Evolutionary conservation across 30 jellyfish, hydroid and myxozoan species (phyloP).

Genomic region (Calvadosia cruxmelitensis): DNA sequence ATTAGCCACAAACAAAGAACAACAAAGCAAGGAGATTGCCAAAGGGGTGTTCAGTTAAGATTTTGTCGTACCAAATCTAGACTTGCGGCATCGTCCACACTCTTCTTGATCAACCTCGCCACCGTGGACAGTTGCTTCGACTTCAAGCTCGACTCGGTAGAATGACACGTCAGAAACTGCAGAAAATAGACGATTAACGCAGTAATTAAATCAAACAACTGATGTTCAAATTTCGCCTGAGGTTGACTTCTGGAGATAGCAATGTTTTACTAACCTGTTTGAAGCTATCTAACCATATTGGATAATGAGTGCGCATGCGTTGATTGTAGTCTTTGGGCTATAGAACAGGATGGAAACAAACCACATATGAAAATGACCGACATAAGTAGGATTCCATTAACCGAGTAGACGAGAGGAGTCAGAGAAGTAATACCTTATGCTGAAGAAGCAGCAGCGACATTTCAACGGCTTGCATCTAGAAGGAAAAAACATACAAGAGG

Average conservation of each 20-base stretch:
- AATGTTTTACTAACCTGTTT: not conserved
- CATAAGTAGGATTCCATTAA: no score
- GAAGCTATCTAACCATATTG: not conserved
- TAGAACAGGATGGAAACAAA: no score
- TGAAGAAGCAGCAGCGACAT: slow-evolving; percentile 32
- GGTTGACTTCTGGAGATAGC: not conserved
- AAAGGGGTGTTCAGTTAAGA: no score
- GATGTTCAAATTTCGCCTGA: no score
- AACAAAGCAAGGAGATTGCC: no score
- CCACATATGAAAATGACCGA: no score
- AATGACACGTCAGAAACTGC: not conserved
- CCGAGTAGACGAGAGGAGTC: no score
- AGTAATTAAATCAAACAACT: no score
- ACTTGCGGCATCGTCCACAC: not conserved
- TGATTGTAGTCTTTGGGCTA: not conserved
- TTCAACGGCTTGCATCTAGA: slow-evolving; percentile 68
- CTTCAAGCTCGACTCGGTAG: not conserved
- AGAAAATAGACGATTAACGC: no score
- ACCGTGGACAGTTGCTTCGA: not conserved
- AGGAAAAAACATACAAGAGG: no score
- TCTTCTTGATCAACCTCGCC: not conserved
- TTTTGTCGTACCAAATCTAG: not conserved
- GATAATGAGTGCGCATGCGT: not conserved
- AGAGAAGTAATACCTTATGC: slow-evolving; percentile 26
- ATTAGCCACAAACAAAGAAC: no score